Conservation (phyloP, 2,888 invertebrate genomes). For the Argynnis bischoffii region DNA sequence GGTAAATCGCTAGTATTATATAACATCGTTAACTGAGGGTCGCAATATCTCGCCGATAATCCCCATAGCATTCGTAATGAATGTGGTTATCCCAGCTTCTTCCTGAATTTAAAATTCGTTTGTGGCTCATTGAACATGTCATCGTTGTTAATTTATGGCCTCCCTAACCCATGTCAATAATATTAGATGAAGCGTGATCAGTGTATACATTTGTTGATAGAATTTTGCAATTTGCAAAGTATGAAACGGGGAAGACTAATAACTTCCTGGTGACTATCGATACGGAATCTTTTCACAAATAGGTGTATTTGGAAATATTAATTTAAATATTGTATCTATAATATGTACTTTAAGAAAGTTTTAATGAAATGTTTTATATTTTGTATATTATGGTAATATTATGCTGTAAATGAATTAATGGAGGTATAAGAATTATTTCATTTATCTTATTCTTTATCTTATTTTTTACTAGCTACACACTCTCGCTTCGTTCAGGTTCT, state of each 20-base stretch:
- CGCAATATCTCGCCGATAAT: slow-evolving; percentile 17
- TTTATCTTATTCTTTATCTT: too few relatives aligned
- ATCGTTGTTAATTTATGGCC: slow-evolving; percentile 69
- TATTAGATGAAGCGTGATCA: slow-evolving; percentile 78
- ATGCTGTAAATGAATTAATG: too few relatives aligned
- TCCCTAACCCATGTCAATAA: slow-evolving; percentile 65
- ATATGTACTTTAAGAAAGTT: too few relatives aligned
- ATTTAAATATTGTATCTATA: too few relatives aligned
- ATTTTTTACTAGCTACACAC: too few relatives aligned
- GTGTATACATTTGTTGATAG: slow-evolving; percentile 52
- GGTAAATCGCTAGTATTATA: not conserved
- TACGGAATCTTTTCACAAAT: too few relatives aligned
- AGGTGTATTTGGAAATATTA: too few relatives aligned
- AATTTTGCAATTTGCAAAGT: slow-evolving; percentile 32
- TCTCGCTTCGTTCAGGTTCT: too few relatives aligned
- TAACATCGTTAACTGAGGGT: slow-evolving; percentile 3
- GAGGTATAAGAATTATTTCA: too few relatives aligned
- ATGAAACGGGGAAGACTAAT: slow-evolving; percentile 20
- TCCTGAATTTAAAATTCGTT: slow-evolving; percentile 63
- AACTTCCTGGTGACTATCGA: slow-evolving; percentile 14
- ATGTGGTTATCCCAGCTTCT: slow-evolving; percentile 17
- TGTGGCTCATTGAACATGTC: slow-evolving; percentile 73
- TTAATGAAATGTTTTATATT: too few relatives aligned
- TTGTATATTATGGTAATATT: too few relatives aligned
- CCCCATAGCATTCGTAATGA: slow-evolving; percentile 22